These are phyloP conservation scores for Apodemia zela DNA, from an alignment of 2,888 invertebrate species.

Conservation along the genomic window DNA sequence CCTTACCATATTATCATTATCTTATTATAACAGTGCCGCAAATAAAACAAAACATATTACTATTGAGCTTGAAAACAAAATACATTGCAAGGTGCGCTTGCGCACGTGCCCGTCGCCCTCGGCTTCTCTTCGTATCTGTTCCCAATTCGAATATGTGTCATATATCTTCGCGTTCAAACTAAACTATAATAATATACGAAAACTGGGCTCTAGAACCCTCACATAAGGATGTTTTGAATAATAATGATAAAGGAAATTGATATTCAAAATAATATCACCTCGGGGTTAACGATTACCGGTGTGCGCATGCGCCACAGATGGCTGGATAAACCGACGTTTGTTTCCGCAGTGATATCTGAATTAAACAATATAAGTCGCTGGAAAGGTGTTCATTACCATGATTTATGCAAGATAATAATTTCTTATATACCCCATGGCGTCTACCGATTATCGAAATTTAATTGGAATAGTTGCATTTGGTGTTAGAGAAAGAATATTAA, in stretches of 20 bases:
- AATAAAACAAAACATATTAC: conserved; percentile 51
- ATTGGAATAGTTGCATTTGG: conserved; percentile 14
- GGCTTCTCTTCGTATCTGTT: conserved; percentile 64
- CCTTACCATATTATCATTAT: not conserved
- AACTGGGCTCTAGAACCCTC: conserved; percentile 66
- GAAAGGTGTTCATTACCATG: conserved; percentile 80
- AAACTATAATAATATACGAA: conserved; percentile 48
- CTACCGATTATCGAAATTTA: conserved; percentile 28
- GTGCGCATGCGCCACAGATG: conserved; percentile 77
- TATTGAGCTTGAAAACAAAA: conserved; percentile 48
- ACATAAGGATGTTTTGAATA: conserved; percentile 67
- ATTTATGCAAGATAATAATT: conserved; percentile 77
- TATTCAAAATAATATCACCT: conserved; percentile 80
- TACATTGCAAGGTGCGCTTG: conserved; percentile 72
- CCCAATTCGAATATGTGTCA: conserved; percentile 76
- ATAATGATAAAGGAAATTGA: conserved; percentile 73
- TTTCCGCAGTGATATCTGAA: conserved; percentile 81
- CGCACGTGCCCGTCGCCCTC: conserved; percentile 74
- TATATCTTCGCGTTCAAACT: conserved; percentile 66
- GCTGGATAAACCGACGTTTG: conserved; percentile 78
- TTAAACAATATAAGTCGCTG: conserved; percentile 77
- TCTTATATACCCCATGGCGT: conserved; percentile 35
- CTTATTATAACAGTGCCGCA: conserved; percentile 35
- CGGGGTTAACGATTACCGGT: conserved; percentile 79
- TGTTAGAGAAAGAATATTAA: conserved; percentile 3